Conservation (phyloP, 2,888 invertebrate genomes). For the Melinopterus prodromus region DNA sequence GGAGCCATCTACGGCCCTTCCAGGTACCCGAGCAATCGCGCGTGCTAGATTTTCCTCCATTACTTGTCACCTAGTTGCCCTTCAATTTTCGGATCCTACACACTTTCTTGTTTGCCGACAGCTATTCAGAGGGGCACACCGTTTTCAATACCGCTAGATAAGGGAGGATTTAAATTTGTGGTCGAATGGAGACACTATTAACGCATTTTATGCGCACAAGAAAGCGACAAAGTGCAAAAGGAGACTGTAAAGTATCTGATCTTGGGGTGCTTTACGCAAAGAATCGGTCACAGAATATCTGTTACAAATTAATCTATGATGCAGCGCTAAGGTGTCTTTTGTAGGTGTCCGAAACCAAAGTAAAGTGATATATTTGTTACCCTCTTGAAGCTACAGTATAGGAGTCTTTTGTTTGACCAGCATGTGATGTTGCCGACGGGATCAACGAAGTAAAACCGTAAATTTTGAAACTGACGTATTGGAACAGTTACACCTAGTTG, state of each 20-base stretch:
- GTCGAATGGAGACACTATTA: conserved; percentile 25
- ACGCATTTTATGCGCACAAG: conserved; percentile 14
- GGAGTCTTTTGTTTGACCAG: conserved; percentile 34
- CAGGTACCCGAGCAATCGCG: not conserved
- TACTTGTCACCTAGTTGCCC: not conserved
- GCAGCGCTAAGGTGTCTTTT: not conserved
- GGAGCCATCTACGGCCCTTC: not conserved
- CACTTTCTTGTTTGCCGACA: conserved; percentile 26
- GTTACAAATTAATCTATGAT: not conserved
- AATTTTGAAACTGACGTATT: too few relatives aligned
- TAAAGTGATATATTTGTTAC: not conserved
- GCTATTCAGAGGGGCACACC: not conserved
- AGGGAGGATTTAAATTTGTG: conserved; percentile 25
- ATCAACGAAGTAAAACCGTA: too few relatives aligned
- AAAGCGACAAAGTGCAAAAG: conserved; percentile 6
- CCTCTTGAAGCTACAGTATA: not conserved
- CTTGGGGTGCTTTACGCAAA: not conserved
- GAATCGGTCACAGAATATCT: not conserved
- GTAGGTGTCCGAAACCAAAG: not conserved
- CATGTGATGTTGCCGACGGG: too few relatives aligned
- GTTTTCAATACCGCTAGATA: not conserved
- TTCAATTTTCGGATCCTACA: conserved; percentile 37
- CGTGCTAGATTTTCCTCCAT: conserved; percentile 13
- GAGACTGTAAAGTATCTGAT: not conserved
- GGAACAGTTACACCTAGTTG: too few relatives aligned